Evolutionary conservation across 2,113 vertebrate species (phyloP).

Genomic region (Corydoras maculifer): DNA sequence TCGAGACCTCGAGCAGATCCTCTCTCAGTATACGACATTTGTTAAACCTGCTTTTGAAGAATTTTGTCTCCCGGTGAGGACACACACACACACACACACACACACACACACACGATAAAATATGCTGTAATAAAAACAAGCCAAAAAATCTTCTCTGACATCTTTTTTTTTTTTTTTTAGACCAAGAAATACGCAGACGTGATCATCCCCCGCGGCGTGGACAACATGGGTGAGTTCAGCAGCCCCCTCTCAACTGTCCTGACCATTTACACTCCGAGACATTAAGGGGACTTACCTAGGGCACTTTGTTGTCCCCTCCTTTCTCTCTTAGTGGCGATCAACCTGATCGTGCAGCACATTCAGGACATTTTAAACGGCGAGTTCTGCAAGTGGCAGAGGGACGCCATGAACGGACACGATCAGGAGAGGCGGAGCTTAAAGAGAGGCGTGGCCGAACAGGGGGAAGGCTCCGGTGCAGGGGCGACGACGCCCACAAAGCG

Average conservation of each 20-base stretch:
- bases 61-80: conserved; percentile 86
- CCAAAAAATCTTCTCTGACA: not conserved
- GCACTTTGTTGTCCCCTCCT: not conserved
- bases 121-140: not conserved
- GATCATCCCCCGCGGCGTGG: conserved; percentile 92
- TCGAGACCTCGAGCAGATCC: conserved; percentile 92
- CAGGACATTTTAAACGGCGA: conserved; percentile 92
- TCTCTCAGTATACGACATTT: conserved; percentile 91
- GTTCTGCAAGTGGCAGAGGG: conserved; percentile 89
- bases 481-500: conserved; percentile 66
- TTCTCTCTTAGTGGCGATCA: conserved; percentile 81
- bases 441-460: conserved; percentile 69
- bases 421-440: conserved; percentile 67
- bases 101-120: not conserved
- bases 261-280: too few relatives aligned
- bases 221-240: conserved; percentile 88
- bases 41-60: conserved; percentile 97
- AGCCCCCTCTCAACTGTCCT: not conserved
- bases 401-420: conserved; percentile 62
- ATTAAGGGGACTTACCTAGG: too few relatives aligned
- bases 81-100: not conserved
- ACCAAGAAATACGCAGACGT: conserved; percentile 97
- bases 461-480: conserved; percentile 51
- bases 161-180: conserved; percentile 56
- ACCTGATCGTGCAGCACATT: conserved; percentile 97